These are phyloP conservation scores for Hermaeophaga mercurialis DNA, from an alignment of 2,888 invertebrate genomes.

Conservation along the genomic window DNA sequence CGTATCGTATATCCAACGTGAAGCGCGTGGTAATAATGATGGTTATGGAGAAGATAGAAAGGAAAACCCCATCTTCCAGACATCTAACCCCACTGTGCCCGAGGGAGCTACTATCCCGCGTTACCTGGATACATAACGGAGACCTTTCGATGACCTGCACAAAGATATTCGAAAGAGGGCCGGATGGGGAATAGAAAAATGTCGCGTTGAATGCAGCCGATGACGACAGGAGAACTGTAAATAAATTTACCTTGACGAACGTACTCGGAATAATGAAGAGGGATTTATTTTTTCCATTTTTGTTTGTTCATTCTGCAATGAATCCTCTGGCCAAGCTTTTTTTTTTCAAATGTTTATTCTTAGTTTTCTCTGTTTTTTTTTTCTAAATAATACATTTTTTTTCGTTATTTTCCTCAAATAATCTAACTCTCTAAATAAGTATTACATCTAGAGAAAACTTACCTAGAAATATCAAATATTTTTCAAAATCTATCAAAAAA, in stretches of 20 bases:
- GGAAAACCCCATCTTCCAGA: constrained; percentile 29
- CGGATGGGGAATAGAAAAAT: background rate
- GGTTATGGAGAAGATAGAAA: constrained; percentile 24
- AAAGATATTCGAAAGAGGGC: constrained; percentile 9
- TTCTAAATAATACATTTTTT: too few species aligned
- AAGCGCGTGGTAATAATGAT: constrained; percentile 28
- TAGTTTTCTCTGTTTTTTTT: too few species aligned
- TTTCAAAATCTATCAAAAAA: too few species aligned
- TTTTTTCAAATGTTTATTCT: too few species aligned
- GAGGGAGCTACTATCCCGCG: constrained; percentile 27
- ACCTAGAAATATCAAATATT: too few species aligned
- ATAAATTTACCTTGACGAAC: background rate
- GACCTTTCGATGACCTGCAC: constrained; percentile 20
- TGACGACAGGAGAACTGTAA: background rate
- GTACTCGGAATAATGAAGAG: background rate
- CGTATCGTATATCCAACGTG: constrained; percentile 24
- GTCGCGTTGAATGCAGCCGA: background rate
- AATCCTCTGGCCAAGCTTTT: too few species aligned
- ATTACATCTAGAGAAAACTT: too few species aligned
- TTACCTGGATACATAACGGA: constrained; percentile 23
- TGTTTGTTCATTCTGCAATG: too few species aligned
- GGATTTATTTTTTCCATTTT: too few species aligned
- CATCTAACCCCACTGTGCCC: constrained; percentile 29
- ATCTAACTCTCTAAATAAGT: too few species aligned
- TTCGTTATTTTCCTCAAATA: too few species aligned